Percentiles rank a stretch among this genome's conserved stretches.
phyloP scores from a whole-genome alignment of 2,888 invertebrate genomes.

The Agrochola lychnidis region DNA sequence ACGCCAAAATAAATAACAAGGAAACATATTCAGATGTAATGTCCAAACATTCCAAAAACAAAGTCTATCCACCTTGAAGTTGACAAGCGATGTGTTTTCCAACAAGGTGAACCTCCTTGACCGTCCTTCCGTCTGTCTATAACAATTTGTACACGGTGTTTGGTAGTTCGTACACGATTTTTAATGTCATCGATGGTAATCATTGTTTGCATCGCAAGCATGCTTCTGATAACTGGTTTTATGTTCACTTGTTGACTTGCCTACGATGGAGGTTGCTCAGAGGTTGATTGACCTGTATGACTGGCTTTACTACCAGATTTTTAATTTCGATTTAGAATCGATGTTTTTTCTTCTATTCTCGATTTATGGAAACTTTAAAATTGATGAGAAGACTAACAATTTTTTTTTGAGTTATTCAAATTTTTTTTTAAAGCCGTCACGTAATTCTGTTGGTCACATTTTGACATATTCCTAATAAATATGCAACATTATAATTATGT shows the following conservation, averaged over 20 bases:
- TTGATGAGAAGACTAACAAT: too few relatives aligned
- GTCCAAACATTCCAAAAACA: conserved; percentile 50
- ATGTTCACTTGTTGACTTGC: conserved; percentile 27
- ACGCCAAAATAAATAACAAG: conserved; percentile 12
- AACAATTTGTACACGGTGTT: conserved; percentile 38
- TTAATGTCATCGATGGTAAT: conserved; percentile 48
- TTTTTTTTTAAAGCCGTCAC: too few relatives aligned
- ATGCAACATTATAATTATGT: too few relatives aligned
- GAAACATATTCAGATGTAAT: conserved; percentile 11
- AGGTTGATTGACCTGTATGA: conserved; percentile 49
- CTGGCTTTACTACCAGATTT: conserved; percentile 25
- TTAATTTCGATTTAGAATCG: neutral
- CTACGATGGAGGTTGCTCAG: conserved; percentile 25
- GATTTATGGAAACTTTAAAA: too few relatives aligned
- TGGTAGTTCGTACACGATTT: conserved; percentile 52
- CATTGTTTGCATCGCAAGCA: conserved; percentile 40
- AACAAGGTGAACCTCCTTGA: conserved; percentile 55
- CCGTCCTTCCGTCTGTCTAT: conserved; percentile 36
- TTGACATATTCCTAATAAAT: neutral
- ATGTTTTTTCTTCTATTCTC: neutral
- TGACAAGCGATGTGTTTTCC: conserved; percentile 46
- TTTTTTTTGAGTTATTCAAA: too few relatives aligned
- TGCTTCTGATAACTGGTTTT: conserved; percentile 55
- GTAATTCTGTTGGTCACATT: neutral
- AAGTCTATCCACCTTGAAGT: conserved; percentile 48